These are phyloP conservation scores for Serrognathus titanus DNA, from an alignment of 2,888 invertebrate genomes.

Conservation along the genomic window DNA sequence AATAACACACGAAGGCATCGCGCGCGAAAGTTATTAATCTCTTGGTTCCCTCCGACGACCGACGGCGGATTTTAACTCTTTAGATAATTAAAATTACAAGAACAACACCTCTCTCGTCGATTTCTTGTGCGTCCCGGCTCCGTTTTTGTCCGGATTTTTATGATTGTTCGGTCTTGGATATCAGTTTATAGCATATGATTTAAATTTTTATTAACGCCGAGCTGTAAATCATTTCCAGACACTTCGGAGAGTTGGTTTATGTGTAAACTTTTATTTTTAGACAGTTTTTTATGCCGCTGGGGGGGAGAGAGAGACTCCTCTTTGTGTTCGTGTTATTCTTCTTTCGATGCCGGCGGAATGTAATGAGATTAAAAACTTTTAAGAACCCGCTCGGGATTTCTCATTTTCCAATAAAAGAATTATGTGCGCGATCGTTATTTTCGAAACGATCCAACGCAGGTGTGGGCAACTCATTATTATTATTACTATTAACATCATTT, in stretches of 20 bases:
- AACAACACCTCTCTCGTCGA: constrained; percentile 2
- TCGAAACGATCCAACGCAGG: constrained; percentile 8
- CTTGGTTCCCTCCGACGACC: not conserved
- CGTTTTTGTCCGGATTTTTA: constrained; percentile 16
- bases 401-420: not conserved
- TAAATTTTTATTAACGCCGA: constrained; percentile 44
- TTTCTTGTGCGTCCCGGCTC: not conserved
- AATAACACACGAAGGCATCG: not conserved
- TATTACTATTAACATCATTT: too few species aligned
- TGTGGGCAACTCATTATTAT: constrained; percentile 1
- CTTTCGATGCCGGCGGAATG: not conserved
- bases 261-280: constrained; percentile 19
- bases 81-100: not conserved
- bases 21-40: constrained; percentile 1
- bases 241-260: constrained; percentile 21
- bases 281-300: constrained; percentile 6
- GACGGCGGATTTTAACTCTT: not conserved
- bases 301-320: not conserved
- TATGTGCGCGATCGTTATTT: not conserved
- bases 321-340: not conserved
- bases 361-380: not conserved
- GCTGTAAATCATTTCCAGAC: constrained; percentile 41
- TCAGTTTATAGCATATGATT: constrained; percentile 46
- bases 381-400: not conserved
- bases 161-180: constrained; percentile 30